Percentiles rank a stretch among this genome's conserved stretches.
These are phyloP conservation scores for Heliocidaris erythrogramma DNA, from an alignment of 35 echinoderm and acorn worm species.

Conservation along the genomic window DNA sequence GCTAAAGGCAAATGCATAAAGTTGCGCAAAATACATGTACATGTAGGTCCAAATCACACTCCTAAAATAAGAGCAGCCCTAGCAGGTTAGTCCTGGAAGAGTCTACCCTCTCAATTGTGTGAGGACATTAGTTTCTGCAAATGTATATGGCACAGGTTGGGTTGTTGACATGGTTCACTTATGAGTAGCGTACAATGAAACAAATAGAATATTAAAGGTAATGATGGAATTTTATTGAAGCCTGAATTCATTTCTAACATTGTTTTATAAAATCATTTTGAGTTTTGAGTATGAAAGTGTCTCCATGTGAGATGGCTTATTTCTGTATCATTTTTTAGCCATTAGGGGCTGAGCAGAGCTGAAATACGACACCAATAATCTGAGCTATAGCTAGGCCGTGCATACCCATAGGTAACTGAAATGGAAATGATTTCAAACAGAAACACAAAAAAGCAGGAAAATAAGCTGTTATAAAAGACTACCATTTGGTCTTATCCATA, in stretches of 20 bases:
- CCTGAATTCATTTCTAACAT: no score
- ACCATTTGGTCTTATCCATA: background rate
- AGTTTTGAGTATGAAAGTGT: background rate
- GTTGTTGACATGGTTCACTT: no score
- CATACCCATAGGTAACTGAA: background rate
- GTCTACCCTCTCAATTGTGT: no score
- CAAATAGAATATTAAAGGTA: no score
- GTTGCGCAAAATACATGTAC: no score
- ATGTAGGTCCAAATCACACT: background rate
- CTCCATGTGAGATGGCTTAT: background rate
- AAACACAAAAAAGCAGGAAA: background rate
- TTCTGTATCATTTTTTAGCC: background rate
- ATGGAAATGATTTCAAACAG: background rate
- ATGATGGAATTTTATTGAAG: no score
- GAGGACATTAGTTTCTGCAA: no score
- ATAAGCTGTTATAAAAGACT: background rate
- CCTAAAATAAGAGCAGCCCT: background rate
- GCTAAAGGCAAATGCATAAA: background rate
- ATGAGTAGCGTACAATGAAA: no score
- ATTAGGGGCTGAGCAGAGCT: background rate
- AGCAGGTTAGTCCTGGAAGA: no score
- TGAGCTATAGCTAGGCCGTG: background rate
- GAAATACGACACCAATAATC: background rate
- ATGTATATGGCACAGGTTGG: no score
- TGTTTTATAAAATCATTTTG: background rate